Base-by-base conservation (phyloP, 2,888 invertebrate genomes). In the Coecobrya sp. region DNA sequence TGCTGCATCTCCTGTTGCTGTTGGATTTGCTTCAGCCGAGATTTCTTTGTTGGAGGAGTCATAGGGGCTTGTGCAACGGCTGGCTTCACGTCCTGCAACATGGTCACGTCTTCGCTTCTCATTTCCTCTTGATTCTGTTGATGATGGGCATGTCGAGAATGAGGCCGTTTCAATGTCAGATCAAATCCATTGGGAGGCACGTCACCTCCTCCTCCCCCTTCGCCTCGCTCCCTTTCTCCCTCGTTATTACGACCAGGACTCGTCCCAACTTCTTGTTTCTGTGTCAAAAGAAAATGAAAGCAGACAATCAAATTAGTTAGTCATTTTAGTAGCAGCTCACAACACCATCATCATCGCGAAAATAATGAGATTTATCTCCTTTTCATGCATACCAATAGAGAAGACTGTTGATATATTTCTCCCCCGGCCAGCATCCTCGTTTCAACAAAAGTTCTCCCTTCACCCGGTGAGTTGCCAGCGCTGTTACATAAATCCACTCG, bases 391-490 rank as follows among this genome's bases (percentile, higher is more conserved):
- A 89, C 89, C 84, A 89, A 59, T n/a, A 27, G 16, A 70, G 89
- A 76, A n/a, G 30, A 68, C 25, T 92, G 92, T 16, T 92, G 92
- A 73, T 87, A 92, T 4, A 93, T 93, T 79, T 93, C 93, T 52
- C 94, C 94, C 55, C 94, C 94, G n/a, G 94, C 94, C 16, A 93
- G 52, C 93, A 94, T 94, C 62, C 92, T 92, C 59, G 93, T 94
- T 59, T 94, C 94, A 0, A 94, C 94, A 84, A 94, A 93, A 52
- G 88, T 92, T 27, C 92, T 42, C 2, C 87, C 92, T 55, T 91
- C 73, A 81, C 84, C 59, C 70, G 93, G 42, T 82, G 93, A 30
- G 59, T 85, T 42, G 65, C 55, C 22, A 59, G 89, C 16, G 36
- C 84, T 2, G 25, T 13, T 70, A 19, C 19, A 73, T 27, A 27